A percentile compares a stretch with the other conserved stretches of the same genome.
These are phyloP conservation scores for Lycocerus yunnanus DNA, from an alignment of 2,888 invertebrate genomes.

Conservation along the genomic window DNA sequence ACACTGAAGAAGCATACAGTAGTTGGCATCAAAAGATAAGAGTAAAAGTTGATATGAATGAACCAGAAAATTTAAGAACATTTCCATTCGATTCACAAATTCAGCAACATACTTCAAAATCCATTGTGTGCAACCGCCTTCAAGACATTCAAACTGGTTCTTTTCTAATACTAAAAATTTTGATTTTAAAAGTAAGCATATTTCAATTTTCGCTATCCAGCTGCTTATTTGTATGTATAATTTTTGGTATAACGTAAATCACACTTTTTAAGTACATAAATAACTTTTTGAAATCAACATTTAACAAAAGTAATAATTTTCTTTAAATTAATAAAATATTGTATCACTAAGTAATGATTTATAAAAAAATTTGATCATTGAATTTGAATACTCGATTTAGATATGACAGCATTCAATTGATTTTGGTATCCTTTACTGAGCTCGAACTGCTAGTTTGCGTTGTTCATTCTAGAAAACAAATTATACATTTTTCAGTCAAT, in stretches of 20 bases:
- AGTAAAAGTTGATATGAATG: neutral
- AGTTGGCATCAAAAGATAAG: neutral
- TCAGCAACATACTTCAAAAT: neutral
- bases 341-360: neutral
- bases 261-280: neutral
- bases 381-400: slow-evolving; percentile 1
- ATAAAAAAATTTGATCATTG: neutral
- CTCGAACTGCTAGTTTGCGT: slow-evolving; percentile 26
- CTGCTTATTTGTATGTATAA: neutral
- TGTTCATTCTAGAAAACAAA: slow-evolving; percentile 23
- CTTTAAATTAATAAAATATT: neutral
- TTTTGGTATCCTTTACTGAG: slow-evolving; percentile 16
- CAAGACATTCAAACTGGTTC: neutral
- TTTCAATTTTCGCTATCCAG: neutral
- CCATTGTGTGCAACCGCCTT: neutral
- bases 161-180: neutral
- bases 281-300: neutral
- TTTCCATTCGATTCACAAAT: neutral
- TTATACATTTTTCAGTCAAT: neutral
- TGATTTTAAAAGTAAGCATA: neutral
- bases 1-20: neutral
- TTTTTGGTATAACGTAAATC: neutral
- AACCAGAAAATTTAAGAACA: neutral
- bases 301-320: neutral
- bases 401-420: slow-evolving; percentile 15